Percentiles rank a stretch among this genome's conserved stretches.
Evolutionary conservation across 2,113 vertebrate genomes (phyloP).

Genomic region (Oreotrochilus melanogaster): DNA sequence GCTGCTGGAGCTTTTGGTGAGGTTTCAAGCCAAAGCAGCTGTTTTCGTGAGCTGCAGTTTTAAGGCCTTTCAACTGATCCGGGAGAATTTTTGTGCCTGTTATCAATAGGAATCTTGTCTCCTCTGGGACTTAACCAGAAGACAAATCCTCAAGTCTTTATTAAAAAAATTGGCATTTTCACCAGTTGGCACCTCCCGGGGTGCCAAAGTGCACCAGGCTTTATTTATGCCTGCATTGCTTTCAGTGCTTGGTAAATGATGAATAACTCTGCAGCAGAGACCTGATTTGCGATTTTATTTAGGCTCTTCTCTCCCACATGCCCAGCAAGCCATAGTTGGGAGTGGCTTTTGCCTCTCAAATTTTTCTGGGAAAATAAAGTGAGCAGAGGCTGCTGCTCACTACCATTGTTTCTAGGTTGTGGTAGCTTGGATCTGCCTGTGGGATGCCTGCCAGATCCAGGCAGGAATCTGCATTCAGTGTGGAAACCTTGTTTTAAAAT

Average conservation of each 20-base stretch:
- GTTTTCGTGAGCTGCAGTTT: neutral
- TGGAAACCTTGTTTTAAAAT: constrained; percentile 2
- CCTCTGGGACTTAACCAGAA: neutral
- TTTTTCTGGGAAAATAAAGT: neutral
- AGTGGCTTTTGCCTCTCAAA: neutral
- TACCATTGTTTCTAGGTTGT: neutral
- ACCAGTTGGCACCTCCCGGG: fast-evolving
- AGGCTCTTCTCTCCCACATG: neutral
- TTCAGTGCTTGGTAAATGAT: neutral
- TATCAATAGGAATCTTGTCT: neutral
- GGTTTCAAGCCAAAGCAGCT: neutral
- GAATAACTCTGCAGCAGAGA: neutral
- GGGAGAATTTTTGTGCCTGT: neutral
- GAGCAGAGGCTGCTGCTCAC: fast-evolving
- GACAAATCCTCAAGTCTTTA: neutral
- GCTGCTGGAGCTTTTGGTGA: neutral
- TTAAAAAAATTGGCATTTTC: no score
- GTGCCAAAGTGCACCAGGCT: fast-evolving
- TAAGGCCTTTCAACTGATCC: neutral
- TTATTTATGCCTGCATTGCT: neutral
- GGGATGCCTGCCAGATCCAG: neutral
- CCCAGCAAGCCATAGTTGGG: neutral
- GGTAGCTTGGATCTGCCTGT: neutral
- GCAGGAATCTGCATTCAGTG: neutral
- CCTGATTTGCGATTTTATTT: neutral